A percentile compares a stretch with the other conserved stretches of the same genome.
These are phyloP conservation scores for Drosophila hamatofila DNA, from an alignment of 2,888 invertebrate genomes.

Conservation along the genomic window DNA sequence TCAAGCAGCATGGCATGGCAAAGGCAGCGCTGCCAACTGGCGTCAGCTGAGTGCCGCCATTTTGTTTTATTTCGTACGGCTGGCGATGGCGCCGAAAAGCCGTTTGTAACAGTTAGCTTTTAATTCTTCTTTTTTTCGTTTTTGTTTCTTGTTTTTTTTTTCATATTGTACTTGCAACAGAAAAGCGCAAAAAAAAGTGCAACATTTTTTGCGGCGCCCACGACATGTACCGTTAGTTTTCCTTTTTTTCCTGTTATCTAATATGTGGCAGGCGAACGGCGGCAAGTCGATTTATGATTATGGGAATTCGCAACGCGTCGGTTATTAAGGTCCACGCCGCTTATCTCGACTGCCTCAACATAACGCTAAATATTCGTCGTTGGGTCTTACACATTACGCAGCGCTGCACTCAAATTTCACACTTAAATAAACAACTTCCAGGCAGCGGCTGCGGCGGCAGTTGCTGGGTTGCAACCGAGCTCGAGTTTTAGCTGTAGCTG, in stretches of 20 bases:
- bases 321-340: slow-evolving; percentile 62
- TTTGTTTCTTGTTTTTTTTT: too few relatives aligned
- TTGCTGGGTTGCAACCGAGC: slow-evolving; percentile 46
- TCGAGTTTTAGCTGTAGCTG: slow-evolving; percentile 16
- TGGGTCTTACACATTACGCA: slow-evolving; percentile 58
- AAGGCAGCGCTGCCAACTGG: slow-evolving; percentile 55
- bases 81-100: slow-evolving; percentile 78
- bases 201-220: slow-evolving; percentile 36
- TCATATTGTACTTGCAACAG: not conserved
- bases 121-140: slow-evolving; percentile 50
- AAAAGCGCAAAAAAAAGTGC: slow-evolving; percentile 21
- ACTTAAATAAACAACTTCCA: slow-evolving; percentile 78
- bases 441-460: slow-evolving; percentile 26
- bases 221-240: slow-evolving; percentile 25
- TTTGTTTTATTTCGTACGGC: slow-evolving; percentile 71
- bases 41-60: slow-evolving; percentile 59
- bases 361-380: slow-evolving; percentile 66
- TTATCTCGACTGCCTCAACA: slow-evolving; percentile 61
- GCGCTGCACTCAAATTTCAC: slow-evolving; percentile 75
- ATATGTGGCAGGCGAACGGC: slow-evolving; percentile 20
- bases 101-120: slow-evolving; percentile 65
- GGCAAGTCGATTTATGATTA: slow-evolving; percentile 64
- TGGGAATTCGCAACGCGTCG: slow-evolving; percentile 29
- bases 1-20: slow-evolving; percentile 75
- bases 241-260: slow-evolving; percentile 17